Base-by-base conservation (phyloP, 2,113 vertebrate species). In the Corythoichthys haematopterus region DNA sequence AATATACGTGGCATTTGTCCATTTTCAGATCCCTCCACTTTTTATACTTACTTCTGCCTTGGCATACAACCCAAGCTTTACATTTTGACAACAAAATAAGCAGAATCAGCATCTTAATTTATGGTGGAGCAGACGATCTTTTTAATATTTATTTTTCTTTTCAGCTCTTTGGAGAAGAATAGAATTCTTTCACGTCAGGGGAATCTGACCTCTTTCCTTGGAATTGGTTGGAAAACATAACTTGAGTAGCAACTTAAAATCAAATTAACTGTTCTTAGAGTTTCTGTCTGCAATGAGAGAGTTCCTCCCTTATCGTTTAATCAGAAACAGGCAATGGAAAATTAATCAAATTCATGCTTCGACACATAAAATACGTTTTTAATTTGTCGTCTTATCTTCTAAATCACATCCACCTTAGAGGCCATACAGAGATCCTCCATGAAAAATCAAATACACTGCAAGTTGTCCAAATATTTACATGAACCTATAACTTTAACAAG, bases 81-180 rank as follows among this genome's bases (percentile, higher is more conserved):
- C 56, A 33, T 66, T 60, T 11, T 40, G 37, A 37, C 13, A 11
- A n/a, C n/a, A 43, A 66, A 79, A 76, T 46, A 28, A 71, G 64
- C 61, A 38, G 61, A 78, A 78, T 77, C 71, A 68, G 72, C 72
- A 71, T 46, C 66, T 62, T 72, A 56, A 35, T 65, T 69, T 47
- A 69, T 40, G 63, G 51, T 63, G 43, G 12, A 64, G 47, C 33
- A 60, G 6, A 69, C 60, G 28, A 60, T 59, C 15, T 50, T 48
- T 71, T 66, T 40, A n/a, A 58, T 55, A 20, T 61, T 72, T 70
- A 28, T 70, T 73, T 4, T 47, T 64, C 71, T 5, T 52, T 66
- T 74, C 38, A 8, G 40, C 40, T 51, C 3, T 33, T 56, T 38
- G 53, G 47, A 66, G 15, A 13, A 45, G 65, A 68, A 59, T 56